Conservation (phyloP, 1,140 invertebrate species). For the Akabosia matsudoensis region DNA sequence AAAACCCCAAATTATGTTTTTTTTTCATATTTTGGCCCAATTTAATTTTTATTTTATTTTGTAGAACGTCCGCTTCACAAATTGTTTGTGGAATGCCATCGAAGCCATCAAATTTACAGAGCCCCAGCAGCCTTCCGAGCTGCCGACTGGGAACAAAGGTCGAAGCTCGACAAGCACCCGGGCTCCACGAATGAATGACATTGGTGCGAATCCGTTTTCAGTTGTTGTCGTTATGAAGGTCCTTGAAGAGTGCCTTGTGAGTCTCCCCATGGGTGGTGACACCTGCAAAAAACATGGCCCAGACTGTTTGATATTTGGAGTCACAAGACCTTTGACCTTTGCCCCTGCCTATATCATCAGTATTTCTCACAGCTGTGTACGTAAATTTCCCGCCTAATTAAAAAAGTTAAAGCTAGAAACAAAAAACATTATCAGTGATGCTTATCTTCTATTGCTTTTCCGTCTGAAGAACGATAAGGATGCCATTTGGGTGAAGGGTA, state of each 20-base stretch:
- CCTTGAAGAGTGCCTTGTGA: slow-evolving; percentile 27
- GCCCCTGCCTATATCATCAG: slow-evolving; percentile 40
- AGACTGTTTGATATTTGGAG: slow-evolving; percentile 31
- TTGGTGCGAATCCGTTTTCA: background rate
- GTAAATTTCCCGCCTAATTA: background rate
- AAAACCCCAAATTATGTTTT: background rate
- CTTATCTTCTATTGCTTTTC: background rate
- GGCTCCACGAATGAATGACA: background rate
- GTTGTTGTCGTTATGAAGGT: slow-evolving; percentile 42
- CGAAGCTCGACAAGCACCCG: background rate
- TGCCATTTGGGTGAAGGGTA: background rate
- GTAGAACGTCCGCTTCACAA: slow-evolving; percentile 39
- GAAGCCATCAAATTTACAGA: background rate
- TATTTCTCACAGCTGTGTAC: slow-evolving; percentile 27
- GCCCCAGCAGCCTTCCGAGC: background rate
- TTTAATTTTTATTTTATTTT: background rate
- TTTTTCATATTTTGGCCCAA: background rate
- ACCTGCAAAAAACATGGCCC: slow-evolving; percentile 23
- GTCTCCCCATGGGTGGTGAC: slow-evolving; percentile 16
- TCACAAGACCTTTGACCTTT: slow-evolving; percentile 23
- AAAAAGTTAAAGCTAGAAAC: background rate
- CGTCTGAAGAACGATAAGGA: slow-evolving; percentile 4
- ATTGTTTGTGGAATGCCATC: slow-evolving; percentile 40
- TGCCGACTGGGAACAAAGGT: background rate
- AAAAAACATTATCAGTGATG: background rate